These are phyloP conservation scores for Megathymus violae DNA, from an alignment of 1,140 invertebrate genomes.

Conservation along the genomic window DNA sequence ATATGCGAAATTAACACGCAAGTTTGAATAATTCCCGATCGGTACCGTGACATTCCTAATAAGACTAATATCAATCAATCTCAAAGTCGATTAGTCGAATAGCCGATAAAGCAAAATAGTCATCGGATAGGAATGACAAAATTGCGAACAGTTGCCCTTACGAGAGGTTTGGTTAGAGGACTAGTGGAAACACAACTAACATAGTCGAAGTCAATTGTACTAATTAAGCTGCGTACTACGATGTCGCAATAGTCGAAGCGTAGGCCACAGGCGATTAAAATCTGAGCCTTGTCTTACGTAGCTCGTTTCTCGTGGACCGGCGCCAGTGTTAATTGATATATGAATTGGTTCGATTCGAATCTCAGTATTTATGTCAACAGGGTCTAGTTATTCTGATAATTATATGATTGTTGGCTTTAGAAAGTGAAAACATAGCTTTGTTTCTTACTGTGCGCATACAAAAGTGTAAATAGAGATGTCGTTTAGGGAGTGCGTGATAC, in stretches of 20 bases:
- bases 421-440: slow-evolving; percentile 22
- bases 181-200: not conserved
- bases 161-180: not conserved
- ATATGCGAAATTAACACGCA: too few species aligned
- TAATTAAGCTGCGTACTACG: slow-evolving; percentile 24
- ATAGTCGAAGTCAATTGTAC: slow-evolving; percentile 21
- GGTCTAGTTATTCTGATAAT: slow-evolving; percentile 13
- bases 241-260: slow-evolving; percentile 10
- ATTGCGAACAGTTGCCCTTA: slow-evolving; percentile 1
- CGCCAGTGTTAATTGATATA: slow-evolving; percentile 32
- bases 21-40: too few species aligned
- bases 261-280: slow-evolving; percentile 7
- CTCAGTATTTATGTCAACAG: slow-evolving; percentile 22
- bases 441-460: not conserved
- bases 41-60: too few species aligned
- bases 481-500: too few species aligned
- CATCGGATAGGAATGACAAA: slow-evolving; percentile 1
- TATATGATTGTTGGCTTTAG: slow-evolving; percentile 13
- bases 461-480: not conserved
- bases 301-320: slow-evolving; percentile 19
- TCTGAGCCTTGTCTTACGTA: slow-evolving; percentile 3
- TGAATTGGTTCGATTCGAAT: slow-evolving; percentile 28
- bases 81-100: not conserved
- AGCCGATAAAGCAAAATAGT: not conserved
- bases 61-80: not conserved